phyloP scores from a whole-genome alignment of 2,797 vertebrate species.

The Petrocephalus schoutedeni region DNA sequence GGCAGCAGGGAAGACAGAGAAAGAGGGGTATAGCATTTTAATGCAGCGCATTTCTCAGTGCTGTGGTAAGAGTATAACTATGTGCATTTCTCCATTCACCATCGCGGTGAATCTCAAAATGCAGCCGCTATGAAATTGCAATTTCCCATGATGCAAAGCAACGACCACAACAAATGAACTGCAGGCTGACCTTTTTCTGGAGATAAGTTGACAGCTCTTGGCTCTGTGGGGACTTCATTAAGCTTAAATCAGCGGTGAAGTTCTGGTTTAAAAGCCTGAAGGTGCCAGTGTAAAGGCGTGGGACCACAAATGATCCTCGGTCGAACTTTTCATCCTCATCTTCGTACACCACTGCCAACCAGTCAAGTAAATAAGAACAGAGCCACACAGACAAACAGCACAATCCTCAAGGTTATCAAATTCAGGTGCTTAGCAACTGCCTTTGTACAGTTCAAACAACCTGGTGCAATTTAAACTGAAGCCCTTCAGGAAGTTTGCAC shows the following conservation, averaged over 20 bases:
- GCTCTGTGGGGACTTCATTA: slow-evolving; percentile 30
- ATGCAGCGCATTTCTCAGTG: neutral
- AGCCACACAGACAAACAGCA: neutral
- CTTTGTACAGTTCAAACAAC: neutral
- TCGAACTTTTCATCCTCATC: slow-evolving; percentile 59
- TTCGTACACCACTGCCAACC: slow-evolving; percentile 39
- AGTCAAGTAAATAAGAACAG: slow-evolving; percentile 8
- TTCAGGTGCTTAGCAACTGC: neutral
- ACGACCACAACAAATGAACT: neutral
- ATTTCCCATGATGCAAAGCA: neutral
- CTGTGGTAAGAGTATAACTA: neutral
- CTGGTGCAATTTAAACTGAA: neutral
- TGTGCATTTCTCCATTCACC: neutral
- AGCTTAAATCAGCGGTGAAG: slow-evolving; percentile 34
- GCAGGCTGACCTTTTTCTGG: slow-evolving; percentile 42
- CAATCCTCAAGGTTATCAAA: neutral
- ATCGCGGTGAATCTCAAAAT: neutral
- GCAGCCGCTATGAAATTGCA: neutral
- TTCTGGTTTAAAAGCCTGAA: slow-evolving; percentile 44
- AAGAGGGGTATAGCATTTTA: neutral
- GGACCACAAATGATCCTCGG: slow-evolving; percentile 39
- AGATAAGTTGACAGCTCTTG: slow-evolving; percentile 32
- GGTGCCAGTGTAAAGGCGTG: slow-evolving; percentile 49
- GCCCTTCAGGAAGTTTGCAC: neutral
- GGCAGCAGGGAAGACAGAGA: neutral